Percentiles rank a stretch among this genome's conserved stretches.
phyloP scores from a whole-genome alignment of 1,140 invertebrate genomes.

The Ectropis grisescens region DNA sequence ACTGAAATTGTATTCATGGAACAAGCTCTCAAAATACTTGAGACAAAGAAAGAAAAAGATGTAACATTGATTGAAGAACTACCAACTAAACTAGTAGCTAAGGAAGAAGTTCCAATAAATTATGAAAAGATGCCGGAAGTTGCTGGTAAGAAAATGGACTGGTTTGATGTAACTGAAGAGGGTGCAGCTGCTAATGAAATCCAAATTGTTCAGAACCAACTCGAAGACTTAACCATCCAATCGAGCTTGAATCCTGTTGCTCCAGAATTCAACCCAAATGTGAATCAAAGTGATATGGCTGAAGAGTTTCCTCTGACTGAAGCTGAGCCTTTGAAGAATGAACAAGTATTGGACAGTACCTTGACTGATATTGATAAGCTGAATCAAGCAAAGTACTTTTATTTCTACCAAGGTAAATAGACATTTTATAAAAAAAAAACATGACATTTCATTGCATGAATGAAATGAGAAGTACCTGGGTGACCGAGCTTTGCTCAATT shows the following conservation, averaged over 20 bases:
- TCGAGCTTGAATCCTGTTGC: conserved; percentile 43
- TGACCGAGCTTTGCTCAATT: too few relatives aligned
- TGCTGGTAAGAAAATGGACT: conserved; percentile 43
- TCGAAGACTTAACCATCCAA: conserved; percentile 4
- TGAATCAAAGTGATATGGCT: conserved; percentile 21
- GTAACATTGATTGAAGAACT: conserved; percentile 20
- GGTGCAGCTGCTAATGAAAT: conserved; percentile 37
- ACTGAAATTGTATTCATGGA: conserved; percentile 90
- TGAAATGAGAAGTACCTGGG: too few relatives aligned
- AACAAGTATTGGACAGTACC: conserved; percentile 12
- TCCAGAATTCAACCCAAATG: conserved; percentile 26
- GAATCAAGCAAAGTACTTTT: conserved; percentile 76
- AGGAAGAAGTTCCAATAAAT: conserved; percentile 24
- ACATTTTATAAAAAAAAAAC: conserved; percentile 1
- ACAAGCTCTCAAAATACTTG: conserved; percentile 73
- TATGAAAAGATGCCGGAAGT: conserved; percentile 47
- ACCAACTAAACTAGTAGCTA: conserved; percentile 9
- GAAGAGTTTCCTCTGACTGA: conserved; percentile 40
- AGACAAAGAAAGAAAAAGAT: conserved; percentile 38
- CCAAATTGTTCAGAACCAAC: conserved; percentile 30
- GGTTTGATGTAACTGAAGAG: conserved; percentile 55
- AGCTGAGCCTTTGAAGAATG: background rate
- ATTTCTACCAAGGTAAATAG: conserved; percentile 87
- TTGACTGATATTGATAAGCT: conserved; percentile 43
- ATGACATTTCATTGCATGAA: too few relatives aligned